Conservation (phyloP, 2,113 vertebrate genomes). For the Salvelinus alpinus region DNA sequence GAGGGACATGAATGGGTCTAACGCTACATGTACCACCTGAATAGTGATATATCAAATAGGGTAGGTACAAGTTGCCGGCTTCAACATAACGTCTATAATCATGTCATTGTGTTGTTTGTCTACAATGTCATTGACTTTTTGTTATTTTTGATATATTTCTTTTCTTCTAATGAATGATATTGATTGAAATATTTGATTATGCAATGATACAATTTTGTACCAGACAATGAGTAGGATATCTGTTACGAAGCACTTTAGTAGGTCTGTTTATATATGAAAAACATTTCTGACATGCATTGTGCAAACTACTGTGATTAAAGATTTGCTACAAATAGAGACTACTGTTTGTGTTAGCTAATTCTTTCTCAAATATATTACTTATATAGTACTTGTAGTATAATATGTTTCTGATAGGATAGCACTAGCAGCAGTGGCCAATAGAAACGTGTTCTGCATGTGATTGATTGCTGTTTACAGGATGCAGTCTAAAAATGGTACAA, state of each 20-base stretch:
- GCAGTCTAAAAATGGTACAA: constrained; percentile 46
- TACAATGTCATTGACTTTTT: neutral
- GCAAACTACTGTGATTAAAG: constrained; percentile 43
- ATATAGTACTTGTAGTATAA: neutral
- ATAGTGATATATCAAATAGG: too few species aligned
- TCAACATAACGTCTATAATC: neutral
- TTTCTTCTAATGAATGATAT: constrained; percentile 27
- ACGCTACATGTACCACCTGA: too few species aligned
- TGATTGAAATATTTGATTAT: constrained; percentile 1
- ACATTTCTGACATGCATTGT: neutral
- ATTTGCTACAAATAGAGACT: neutral
- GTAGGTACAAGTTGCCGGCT: too few species aligned
- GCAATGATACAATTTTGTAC: constrained; percentile 31
- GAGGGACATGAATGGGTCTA: neutral
- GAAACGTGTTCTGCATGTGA: neutral
- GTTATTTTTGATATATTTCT: rapidly evolving
- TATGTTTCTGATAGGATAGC: neutral
- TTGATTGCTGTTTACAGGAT: constrained; percentile 25
- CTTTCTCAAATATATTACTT: constrained; percentile 1
- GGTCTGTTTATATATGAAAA: constrained; percentile 7
- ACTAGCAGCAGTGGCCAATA: neutral
- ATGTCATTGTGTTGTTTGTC: neutral
- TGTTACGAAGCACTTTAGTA: constrained; percentile 56
- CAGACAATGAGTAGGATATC: constrained; percentile 1
- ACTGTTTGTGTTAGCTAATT: neutral